These are phyloP conservation scores for Galbula dea DNA, from an alignment of 2,113 vertebrate genomes.

Conservation along the genomic window DNA sequence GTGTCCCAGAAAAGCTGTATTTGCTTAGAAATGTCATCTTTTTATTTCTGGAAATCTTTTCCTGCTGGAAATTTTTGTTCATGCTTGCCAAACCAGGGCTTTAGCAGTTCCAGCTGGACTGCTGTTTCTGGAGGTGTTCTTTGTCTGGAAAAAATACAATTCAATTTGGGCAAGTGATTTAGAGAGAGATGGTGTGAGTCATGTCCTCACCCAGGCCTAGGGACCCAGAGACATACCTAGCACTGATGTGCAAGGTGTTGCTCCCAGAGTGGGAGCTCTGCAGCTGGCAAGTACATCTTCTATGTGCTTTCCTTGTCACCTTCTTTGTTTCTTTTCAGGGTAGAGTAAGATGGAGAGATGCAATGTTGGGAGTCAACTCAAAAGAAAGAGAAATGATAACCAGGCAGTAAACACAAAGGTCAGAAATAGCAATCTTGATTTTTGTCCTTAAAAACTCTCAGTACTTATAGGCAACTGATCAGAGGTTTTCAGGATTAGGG, in stretches of 20 bases:
- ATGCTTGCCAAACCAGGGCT: not conserved
- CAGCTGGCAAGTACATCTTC: not conserved
- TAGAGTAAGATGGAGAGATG: not conserved
- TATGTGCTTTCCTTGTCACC: fast-evolving
- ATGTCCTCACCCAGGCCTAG: not conserved
- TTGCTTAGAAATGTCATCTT: not conserved
- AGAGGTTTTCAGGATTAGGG: not conserved
- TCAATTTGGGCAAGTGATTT: not conserved
- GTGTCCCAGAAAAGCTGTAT: not conserved
- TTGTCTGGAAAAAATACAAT: not conserved
- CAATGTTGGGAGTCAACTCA: not conserved
- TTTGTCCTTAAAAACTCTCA: not conserved
- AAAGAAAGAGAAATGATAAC: not conserved
- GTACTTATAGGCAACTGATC: fast-evolving
- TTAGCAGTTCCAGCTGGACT: not conserved
- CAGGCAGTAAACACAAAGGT: not conserved
- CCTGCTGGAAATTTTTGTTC: not conserved
- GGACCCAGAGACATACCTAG: not conserved
- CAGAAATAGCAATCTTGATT: not conserved
- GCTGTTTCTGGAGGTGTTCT: not conserved
- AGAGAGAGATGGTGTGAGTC: not conserved
- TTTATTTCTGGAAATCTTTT: not conserved
- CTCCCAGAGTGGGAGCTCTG: not conserved
- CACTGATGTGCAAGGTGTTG: not conserved
- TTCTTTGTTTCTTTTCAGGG: not conserved